Base-by-base conservation (phyloP, 2,113 vertebrate genomes). In the Riparia riparia region DNA sequence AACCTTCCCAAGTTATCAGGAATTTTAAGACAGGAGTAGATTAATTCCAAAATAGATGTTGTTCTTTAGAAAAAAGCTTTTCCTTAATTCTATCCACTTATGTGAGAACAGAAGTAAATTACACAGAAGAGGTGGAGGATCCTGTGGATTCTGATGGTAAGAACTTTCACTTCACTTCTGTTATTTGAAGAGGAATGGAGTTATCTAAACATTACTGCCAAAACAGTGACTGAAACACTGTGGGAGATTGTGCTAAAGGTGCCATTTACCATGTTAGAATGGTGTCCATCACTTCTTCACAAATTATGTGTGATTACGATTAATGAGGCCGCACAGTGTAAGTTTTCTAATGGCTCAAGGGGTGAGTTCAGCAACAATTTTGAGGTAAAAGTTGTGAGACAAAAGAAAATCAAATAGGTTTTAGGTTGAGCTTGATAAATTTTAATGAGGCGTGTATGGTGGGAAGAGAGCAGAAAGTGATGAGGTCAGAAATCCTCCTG, bases 71-170 rank as follows among this genome's bases (percentile, higher is more conserved):
- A 69, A 77, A 66, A 28, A 2, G 1, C 12, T 29, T 79, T 96
- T 98, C 70, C 98, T 99, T 99, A 98, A 98, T 98, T 86, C 58
- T 10, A 3, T 93, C 79, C 96, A 99, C 99, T 97, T 99, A 99
- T 98, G 99, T 99, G 93, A 98, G 99, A 98, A 99, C 99, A 83
- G 99, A 99, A 96, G 99, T 99, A 49, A 99, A 99, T 96, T 99
- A 99, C 98, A 99, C 99, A 39, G 99, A 99, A 94, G 99, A 99
- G 86, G 99, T 99, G 70, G 99, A 99, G 61, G 99, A 99, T 82
- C 99, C 99, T 10, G 97, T 99, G 54, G 99, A 99, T 97, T 99
- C 99, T 14, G 99, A 99, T 61, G 99, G 99, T 99, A 96, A 89
- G 98, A 93, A 73, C 37, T 82, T 64, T 56, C 61, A 32, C 37